phyloP scores from a whole-genome alignment of 2,797 vertebrate species.

The Sternotherus odoratus region DNA sequence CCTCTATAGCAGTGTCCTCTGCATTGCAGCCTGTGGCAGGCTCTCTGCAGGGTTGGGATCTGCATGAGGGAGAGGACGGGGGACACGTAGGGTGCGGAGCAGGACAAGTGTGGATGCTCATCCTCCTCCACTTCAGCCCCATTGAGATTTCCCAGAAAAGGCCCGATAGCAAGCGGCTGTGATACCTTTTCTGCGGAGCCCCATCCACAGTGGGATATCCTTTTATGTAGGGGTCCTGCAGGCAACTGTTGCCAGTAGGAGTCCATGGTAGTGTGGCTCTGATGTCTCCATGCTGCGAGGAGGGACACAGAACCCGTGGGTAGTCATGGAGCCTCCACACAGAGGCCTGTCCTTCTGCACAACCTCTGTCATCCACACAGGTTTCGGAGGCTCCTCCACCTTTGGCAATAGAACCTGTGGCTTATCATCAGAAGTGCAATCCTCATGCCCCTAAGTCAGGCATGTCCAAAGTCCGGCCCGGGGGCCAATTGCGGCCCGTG shows the following conservation, averaged over 20 bases:
- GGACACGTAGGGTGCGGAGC: background rate
- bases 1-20: background rate
- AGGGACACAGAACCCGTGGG: background rate
- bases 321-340: background rate
- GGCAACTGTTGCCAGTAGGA: background rate
- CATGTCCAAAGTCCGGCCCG: no score
- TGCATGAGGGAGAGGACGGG: background rate
- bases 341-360: background rate
- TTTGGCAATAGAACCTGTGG: background rate
- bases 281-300: background rate
- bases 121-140: background rate
- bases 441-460: background rate
- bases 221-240: background rate
- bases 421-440: background rate
- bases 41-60: background rate
- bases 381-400: background rate
- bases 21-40: no score
- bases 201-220: no score
- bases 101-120: no score
- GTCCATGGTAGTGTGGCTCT: background rate
- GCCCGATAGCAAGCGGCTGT: background rate
- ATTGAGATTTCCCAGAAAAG: background rate
- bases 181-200: background rate
- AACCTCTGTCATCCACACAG: background rate
- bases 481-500: no score